Percentiles rank a stretch among this genome's conserved stretches.
Evolutionary conservation across 2,113 vertebrate species (phyloP).

Genomic region (Alectura lathami): DNA sequence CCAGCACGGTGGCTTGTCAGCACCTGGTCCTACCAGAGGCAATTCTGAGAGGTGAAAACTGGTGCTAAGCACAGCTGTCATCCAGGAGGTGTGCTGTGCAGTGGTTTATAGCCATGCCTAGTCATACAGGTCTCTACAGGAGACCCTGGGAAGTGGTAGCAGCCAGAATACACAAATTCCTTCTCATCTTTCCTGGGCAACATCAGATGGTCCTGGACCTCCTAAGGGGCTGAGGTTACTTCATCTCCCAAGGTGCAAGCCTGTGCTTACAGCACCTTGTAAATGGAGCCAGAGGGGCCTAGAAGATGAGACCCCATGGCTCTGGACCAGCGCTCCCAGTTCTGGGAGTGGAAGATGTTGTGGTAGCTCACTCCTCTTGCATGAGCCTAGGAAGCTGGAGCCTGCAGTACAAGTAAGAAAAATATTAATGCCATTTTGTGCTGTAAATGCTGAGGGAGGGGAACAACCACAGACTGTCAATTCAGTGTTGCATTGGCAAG

Average conservation of each 20-base stretch:
- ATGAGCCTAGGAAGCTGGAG: not conserved
- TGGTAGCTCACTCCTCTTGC: not conserved
- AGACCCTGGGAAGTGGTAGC: not conserved
- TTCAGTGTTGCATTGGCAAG: not conserved
- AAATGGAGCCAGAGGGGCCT: not conserved
- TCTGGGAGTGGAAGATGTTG: accelerated
- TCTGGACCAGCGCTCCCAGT: not conserved
- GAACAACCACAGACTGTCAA: not conserved
- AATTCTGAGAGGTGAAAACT: not conserved
- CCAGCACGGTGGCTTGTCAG: accelerated
- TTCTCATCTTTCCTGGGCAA: not conserved
- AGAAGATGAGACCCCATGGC: not conserved
- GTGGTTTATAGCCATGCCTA: not conserved
- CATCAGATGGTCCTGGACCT: too few species aligned
- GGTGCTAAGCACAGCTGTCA: not conserved
- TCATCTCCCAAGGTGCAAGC: not conserved
- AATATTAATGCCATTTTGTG: not conserved
- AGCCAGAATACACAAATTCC: not conserved
- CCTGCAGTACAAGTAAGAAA: accelerated
- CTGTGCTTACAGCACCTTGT: not conserved
- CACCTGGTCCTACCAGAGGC: not conserved
- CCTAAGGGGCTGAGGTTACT: not conserved
- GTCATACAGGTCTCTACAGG: not conserved
- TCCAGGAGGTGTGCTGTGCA: not conserved
- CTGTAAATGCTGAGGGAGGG: not conserved